Evolutionary conservation across 2,113 vertebrate genomes (phyloP).

Genomic region (Syngnathoides biaculeatus): DNA sequence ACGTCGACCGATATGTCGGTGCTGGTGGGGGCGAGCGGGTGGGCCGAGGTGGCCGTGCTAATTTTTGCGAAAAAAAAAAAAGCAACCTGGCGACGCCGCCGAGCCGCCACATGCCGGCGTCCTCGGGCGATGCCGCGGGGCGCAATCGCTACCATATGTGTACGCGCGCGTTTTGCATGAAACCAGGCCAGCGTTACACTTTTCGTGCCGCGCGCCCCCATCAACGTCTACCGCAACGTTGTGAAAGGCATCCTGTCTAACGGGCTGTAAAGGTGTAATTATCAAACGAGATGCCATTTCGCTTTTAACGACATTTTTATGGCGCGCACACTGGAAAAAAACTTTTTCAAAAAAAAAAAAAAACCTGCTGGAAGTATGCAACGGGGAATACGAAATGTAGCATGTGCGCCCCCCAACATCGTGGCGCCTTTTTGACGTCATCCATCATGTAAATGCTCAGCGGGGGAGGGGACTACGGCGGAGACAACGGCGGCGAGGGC

Average conservation of each 20-base stretch:
- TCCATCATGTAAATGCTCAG: slow-evolving; percentile 8
- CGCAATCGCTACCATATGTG: not conserved
- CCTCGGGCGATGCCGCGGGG: not conserved
- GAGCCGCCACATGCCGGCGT: not conserved
- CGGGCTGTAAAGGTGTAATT: too few species aligned
- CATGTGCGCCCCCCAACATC: too few species aligned
- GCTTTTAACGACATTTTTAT: too few species aligned
- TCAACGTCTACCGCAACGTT: too few species aligned
- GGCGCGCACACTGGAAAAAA: too few species aligned
- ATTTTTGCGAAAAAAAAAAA: slow-evolving; percentile 5
- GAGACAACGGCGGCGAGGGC: too few species aligned
- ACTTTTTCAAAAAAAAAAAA: too few species aligned
- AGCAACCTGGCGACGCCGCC: not conserved
- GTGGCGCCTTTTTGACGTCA: not conserved
- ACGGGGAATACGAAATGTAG: too few species aligned
- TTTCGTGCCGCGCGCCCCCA: not conserved
- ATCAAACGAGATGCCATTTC: too few species aligned
- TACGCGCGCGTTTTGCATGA: not conserved
- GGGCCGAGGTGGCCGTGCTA: not conserved
- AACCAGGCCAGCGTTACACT: slow-evolving; percentile 1
- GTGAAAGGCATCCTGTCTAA: too few species aligned
- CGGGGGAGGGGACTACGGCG: slow-evolving; percentile 27
- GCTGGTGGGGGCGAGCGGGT: not conserved
- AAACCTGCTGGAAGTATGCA: too few species aligned
- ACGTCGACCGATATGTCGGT: not conserved